Evolutionary conservation across 2,888 invertebrate species (phyloP).

Genomic region (Antitype chi): DNA sequence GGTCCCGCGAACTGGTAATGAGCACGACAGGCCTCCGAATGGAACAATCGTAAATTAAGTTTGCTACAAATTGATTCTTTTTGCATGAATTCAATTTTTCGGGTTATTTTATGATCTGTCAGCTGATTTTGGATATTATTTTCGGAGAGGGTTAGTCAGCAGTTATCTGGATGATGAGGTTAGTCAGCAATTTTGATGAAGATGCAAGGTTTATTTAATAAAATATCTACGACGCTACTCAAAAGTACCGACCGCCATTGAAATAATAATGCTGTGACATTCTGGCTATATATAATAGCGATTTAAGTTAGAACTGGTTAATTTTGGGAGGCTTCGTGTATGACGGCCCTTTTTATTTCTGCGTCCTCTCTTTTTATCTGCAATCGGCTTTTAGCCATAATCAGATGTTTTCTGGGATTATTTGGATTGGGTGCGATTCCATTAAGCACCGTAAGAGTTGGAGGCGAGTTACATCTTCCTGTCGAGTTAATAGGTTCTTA

Average conservation of each 20-base stretch:
- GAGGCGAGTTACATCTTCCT: too few relatives aligned
- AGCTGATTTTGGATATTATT: not conserved
- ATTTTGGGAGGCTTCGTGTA: too few relatives aligned
- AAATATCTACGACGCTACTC: not conserved
- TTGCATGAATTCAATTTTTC: not conserved
- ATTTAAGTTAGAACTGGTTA: not conserved
- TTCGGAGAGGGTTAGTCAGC: conserved; percentile 4
- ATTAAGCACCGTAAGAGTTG: too few relatives aligned
- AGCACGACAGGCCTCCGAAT: conserved; percentile 43
- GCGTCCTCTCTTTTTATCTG: too few relatives aligned
- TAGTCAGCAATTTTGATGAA: not conserved
- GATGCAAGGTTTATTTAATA: not conserved
- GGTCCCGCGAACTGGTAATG: conserved; percentile 51
- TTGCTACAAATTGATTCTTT: conserved; percentile 40
- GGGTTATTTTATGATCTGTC: not conserved
- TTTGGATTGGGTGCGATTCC: too few relatives aligned
- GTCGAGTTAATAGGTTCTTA: too few relatives aligned
- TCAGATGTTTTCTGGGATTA: too few relatives aligned
- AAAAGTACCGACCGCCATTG: not conserved
- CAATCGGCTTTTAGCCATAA: too few relatives aligned
- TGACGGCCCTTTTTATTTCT: not conserved
- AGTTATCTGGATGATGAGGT: not conserved
- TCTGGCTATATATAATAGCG: not conserved
- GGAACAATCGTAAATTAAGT: conserved; percentile 51
- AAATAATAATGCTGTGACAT: not conserved